Conservation (phyloP, 2,113 vertebrate species). For the Clupea harengus region DNA sequence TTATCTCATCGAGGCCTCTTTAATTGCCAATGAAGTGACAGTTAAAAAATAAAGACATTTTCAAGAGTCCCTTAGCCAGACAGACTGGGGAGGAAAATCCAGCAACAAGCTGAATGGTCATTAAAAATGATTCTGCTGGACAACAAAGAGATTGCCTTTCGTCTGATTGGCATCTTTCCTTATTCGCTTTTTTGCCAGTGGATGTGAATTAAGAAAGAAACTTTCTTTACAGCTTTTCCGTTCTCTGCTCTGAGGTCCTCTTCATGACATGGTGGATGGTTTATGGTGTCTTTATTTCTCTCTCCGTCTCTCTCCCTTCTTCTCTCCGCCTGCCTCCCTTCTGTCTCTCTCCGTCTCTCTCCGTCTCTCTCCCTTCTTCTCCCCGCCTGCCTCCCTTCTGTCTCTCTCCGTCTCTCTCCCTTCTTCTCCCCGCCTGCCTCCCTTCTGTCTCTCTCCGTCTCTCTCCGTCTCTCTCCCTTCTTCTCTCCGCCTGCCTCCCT, state of each 20-base stretch:
- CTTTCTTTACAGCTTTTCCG: constrained; percentile 17
- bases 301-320: constrained; percentile 7
- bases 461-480: constrained; percentile 33
- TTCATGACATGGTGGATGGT: constrained; percentile 23
- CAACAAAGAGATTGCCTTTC: constrained; percentile 57
- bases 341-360: neutral
- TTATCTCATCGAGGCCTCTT: neutral
- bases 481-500: neutral
- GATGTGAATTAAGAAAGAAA: constrained; percentile 62
- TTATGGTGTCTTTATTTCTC: constrained; percentile 39
- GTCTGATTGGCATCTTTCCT: constrained; percentile 36
- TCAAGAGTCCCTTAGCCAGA: neutral
- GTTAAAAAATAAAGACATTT: constrained; percentile 24
- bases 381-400: neutral
- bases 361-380: constrained; percentile 28
- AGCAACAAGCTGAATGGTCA: constrained; percentile 46
- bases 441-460: neutral
- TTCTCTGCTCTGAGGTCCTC: neutral
- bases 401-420: constrained; percentile 27
- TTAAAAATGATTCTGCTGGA: constrained; percentile 59
- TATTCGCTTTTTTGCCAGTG: constrained; percentile 33
- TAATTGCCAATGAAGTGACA: neutral
- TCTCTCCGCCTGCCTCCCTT: neutral
- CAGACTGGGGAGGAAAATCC: constrained; percentile 32
- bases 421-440: neutral